Conservation (phyloP, 2,888 invertebrate species). For the Cremastobaeus sp. region DNA sequence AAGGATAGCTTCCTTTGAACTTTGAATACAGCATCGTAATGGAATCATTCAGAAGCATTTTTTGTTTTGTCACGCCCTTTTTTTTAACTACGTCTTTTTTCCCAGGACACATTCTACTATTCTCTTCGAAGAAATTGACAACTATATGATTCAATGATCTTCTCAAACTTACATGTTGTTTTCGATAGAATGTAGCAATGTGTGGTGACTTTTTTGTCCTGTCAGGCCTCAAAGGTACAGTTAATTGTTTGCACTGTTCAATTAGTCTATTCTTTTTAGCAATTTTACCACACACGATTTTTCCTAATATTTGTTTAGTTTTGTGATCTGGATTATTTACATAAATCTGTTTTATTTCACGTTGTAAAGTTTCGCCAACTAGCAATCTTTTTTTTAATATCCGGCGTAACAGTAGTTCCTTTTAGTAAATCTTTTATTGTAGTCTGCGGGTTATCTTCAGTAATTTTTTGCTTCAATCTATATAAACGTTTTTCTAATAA, state of each 20-base stretch:
- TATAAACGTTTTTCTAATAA: constrained; percentile 3
- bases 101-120: constrained; percentile 5
- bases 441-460: neutral
- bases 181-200: neutral
- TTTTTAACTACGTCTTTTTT: constrained; percentile 4
- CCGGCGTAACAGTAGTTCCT: neutral
- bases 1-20: constrained; percentile 6
- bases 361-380: neutral
- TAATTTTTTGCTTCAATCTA: neutral
- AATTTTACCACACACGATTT: constrained; percentile 9
- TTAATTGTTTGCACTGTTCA: constrained; percentile 8
- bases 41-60: constrained; percentile 28
- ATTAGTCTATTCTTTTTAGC: constrained; percentile 3
- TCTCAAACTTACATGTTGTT: neutral
- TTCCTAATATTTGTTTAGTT: constrained; percentile 14
- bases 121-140: constrained; percentile 5
- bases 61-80: constrained; percentile 10
- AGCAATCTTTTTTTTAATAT: neutral
- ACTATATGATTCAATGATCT: neutral
- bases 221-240: neutral
- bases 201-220: neutral
- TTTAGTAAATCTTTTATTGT: neutral
- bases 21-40: constrained; percentile 14
- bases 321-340: neutral
- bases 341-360: constrained; percentile 5